Base-by-base conservation (phyloP, 2,113 vertebrate species). In the Anolis carolinensis region DNA sequence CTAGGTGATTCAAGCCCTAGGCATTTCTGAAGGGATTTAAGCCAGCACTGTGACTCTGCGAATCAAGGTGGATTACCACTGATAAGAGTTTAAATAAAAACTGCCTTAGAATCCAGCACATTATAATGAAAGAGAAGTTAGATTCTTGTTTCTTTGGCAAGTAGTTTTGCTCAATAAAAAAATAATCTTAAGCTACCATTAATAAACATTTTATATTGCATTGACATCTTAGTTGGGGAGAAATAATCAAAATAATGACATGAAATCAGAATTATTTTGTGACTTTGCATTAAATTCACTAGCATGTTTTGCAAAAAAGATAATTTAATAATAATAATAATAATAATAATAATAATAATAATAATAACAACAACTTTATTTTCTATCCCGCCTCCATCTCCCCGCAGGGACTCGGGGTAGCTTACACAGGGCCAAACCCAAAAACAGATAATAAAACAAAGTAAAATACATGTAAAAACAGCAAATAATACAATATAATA, bases 171-270 rank as follows among this genome's bases (percentile, higher is more conserved):
- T 73, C 25, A 76, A 7, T 21, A 6, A n/a, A n/a, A 30, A 21
- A 25, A 7, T 30, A n/a, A n/a, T 71, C 81, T 91, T 85, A 39
- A 90, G 50, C 1, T n/a, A 16, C 55, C 55, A 1, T 81, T 78
- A 82, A 73, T 4, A 76, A 75, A 86, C 0, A 80, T 63, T n/a
- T 62, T 32, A 6, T 73, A 44, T n/a, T n/a, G 2, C 76, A 52
- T 3, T 87, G 13, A 16, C 30, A 71, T n/a, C 70, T 10, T 83
- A 48, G 44, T 1, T 85, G 30, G 67, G 68, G 74, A 36, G 79
- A 1, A 85, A 89, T 82, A 78, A 0, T 30, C 44, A 68, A 55
- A 81, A 63, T 34, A 23, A 9, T 16, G 50, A 7, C 27, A 79
- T 87, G 55, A 55, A 85, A 78, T 7, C 52, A 81, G 18, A 1